phyloP scores from a whole-genome alignment of 2,113 vertebrate genomes.

The Tetrao urogallus region DNA sequence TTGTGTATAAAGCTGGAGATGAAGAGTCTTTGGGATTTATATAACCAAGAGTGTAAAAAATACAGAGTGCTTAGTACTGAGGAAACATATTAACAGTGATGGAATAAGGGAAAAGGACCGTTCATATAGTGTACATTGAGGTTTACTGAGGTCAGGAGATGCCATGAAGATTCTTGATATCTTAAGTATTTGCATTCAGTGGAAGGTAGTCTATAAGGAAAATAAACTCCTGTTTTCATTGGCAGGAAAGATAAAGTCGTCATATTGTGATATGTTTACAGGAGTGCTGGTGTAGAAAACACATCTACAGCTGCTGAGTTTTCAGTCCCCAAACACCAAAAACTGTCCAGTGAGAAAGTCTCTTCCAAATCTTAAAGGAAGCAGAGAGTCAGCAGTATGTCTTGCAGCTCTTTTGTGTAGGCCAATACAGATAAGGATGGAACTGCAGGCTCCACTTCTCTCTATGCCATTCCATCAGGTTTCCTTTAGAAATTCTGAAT shows the following conservation, averaged over 20 bases:
- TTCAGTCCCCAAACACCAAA: not conserved
- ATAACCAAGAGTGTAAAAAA: accelerated
- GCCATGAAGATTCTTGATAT: not conserved
- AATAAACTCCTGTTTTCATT: not conserved
- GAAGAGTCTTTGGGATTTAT: not conserved
- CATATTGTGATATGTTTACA: not conserved
- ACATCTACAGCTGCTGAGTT: not conserved
- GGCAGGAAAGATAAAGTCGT: not conserved
- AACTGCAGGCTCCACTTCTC: not conserved
- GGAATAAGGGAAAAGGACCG: not conserved
- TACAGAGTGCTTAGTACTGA: not conserved
- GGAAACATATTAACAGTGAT: not conserved
- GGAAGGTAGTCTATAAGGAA: not conserved
- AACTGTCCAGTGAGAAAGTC: not conserved
- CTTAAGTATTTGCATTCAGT: not conserved
- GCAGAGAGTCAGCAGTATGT: not conserved
- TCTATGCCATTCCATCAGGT: not conserved
- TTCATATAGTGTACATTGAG: not conserved
- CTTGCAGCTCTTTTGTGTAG: not conserved
- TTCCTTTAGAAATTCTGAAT: not conserved
- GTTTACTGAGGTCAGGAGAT: not conserved
- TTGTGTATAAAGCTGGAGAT: not conserved
- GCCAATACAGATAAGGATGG: not conserved
- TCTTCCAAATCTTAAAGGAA: not conserved
- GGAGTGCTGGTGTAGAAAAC: not conserved